Conservation (phyloP, 1,140 invertebrate species). For the Eumaeus atala region DNA sequence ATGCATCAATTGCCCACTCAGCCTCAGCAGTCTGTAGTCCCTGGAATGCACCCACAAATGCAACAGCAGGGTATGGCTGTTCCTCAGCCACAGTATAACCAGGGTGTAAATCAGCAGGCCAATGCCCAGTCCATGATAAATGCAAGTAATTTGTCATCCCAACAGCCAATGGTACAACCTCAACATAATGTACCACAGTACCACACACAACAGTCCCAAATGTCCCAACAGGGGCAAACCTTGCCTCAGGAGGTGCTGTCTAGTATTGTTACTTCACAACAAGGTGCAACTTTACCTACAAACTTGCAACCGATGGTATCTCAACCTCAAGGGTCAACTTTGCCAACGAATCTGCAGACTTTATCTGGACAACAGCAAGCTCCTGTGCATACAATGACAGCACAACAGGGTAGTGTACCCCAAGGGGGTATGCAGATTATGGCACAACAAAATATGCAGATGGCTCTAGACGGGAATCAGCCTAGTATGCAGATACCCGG, state of each 20-base stretch:
- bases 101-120: slow-evolving; percentile 61
- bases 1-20: slow-evolving; percentile 65
- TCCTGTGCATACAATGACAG: slow-evolving; percentile 62
- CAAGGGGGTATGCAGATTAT: slow-evolving; percentile 77
- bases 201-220: slow-evolving; percentile 66
- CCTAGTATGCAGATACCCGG: slow-evolving; percentile 71
- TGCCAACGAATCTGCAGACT: slow-evolving; percentile 76
- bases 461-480: slow-evolving; percentile 72
- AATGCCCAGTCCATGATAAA: slow-evolving; percentile 69
- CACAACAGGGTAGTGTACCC: slow-evolving; percentile 75
- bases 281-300: slow-evolving; percentile 65
- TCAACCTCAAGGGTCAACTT: slow-evolving; percentile 74
- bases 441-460: slow-evolving; percentile 73
- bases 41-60: slow-evolving; percentile 68
- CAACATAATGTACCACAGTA: slow-evolving; percentile 69
- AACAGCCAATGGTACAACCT: slow-evolving; percentile 64
- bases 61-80: slow-evolving; percentile 62
- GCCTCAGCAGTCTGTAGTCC: slow-evolving; percentile 59
- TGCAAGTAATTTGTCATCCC: slow-evolving; percentile 56
- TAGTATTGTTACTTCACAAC: slow-evolving; percentile 71
- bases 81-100: slow-evolving; percentile 64
- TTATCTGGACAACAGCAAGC: slow-evolving; percentile 66
- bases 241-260: slow-evolving; percentile 71
- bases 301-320: slow-evolving; percentile 66
- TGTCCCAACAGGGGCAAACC: slow-evolving; percentile 70